A percentile compares a stretch with the other conserved stretches of the same genome.
phyloP scores from a whole-genome alignment of 2,797 vertebrate species.

The Gastrophryne carolinensis region DNA sequence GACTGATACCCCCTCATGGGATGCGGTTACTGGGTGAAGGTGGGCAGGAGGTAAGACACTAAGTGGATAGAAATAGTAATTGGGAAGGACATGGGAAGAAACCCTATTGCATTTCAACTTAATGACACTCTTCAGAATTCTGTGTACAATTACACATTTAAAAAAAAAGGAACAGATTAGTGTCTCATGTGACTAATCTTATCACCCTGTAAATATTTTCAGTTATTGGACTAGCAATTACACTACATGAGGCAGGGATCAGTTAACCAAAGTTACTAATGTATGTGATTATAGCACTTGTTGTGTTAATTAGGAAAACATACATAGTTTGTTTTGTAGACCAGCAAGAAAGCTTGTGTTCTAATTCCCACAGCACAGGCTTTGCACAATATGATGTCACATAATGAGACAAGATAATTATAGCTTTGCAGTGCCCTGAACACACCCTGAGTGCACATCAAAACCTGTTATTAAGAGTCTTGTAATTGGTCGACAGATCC shows the following conservation, averaged over 20 bases:
- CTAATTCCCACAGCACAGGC: conserved; percentile 66
- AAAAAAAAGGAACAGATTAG: neutral
- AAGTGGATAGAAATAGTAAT: too few relatives aligned
- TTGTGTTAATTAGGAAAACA: conserved; percentile 67
- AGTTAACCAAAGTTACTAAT: conserved; percentile 56
- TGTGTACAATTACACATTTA: too few relatives aligned
- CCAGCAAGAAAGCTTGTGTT: conserved; percentile 53
- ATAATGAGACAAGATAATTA: conserved; percentile 76
- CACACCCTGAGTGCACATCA: conserved; percentile 61
- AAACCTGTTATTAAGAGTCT: conserved; percentile 71
- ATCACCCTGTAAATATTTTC: neutral
- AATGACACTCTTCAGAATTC: too few relatives aligned
- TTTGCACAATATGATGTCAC: conserved; percentile 72
- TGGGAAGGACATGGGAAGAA: neutral
- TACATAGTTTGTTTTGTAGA: conserved; percentile 57
- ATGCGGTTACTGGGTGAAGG: too few relatives aligned
- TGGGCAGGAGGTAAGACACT: too few relatives aligned
- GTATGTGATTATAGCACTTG: conserved; percentile 58
- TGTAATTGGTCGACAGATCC: conserved; percentile 72
- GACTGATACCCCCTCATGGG: too few relatives aligned
- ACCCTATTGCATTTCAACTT: too few relatives aligned
- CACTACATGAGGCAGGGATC: conserved; percentile 4
- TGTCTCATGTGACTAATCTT: neutral
- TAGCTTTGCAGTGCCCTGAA: conserved; percentile 65
- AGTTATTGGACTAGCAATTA: neutral